Conservation (phyloP, 2,113 vertebrate genomes). For the Dromas ardeola region DNA sequence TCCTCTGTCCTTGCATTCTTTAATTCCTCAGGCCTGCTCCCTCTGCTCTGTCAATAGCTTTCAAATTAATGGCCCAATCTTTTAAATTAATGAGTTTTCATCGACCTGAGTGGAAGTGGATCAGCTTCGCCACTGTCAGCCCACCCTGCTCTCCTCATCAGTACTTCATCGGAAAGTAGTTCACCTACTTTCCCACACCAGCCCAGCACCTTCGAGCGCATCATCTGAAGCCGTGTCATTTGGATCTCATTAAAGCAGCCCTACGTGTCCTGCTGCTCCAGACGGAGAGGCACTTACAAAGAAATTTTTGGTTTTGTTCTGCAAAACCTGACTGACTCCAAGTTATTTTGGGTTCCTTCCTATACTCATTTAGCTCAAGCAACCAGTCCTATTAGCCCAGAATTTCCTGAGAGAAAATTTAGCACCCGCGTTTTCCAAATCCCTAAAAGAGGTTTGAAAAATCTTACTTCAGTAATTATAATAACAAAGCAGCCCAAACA, state of each 20-base stretch:
- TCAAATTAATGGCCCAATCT: not conserved
- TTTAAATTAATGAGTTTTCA: slow-evolving; percentile 27
- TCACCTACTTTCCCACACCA: not conserved
- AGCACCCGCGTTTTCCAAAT: not conserved
- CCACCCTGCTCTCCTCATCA: not conserved
- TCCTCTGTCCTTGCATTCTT: not conserved
- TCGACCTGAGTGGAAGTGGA: slow-evolving; percentile 2
- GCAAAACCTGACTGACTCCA: not conserved
- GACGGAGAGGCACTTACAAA: not conserved
- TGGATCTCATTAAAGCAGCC: not conserved
- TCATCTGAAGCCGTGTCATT: not conserved
- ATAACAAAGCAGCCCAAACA: not conserved
- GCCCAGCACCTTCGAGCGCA: not conserved
- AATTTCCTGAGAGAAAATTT: not conserved
- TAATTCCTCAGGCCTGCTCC: not conserved
- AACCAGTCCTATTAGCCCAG: not conserved
- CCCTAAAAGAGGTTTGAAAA: not conserved
- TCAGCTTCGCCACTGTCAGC: not conserved
- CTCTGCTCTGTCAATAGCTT: not conserved
- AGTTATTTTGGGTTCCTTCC: not conserved
- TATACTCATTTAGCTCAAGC: not conserved
- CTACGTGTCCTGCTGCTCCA: not conserved
- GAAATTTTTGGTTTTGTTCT: not conserved
- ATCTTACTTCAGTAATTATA: not conserved
- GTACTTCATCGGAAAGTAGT: not conserved